A percentile compares a stretch with the other conserved stretches of the same genome.
Conservation (phyloP, 2,797 vertebrate genomes). For the Steatocranus sp. region DNA sequence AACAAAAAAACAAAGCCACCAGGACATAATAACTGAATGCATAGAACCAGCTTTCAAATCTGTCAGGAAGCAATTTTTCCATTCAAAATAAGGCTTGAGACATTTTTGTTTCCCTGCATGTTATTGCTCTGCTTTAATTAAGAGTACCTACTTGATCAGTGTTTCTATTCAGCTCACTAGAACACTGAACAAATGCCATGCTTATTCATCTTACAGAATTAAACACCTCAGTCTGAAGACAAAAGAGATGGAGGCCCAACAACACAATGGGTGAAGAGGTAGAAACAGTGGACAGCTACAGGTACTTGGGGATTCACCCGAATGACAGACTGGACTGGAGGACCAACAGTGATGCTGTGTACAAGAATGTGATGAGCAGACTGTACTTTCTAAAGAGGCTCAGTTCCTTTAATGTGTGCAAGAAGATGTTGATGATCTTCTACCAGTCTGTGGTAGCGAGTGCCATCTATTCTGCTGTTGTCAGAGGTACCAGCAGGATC, state of each 20-base stretch:
- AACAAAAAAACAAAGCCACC: neutral
- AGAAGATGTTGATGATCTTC: neutral
- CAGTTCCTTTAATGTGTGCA: neutral
- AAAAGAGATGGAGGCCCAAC: neutral
- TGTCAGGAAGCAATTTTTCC: neutral
- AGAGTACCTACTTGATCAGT: neutral
- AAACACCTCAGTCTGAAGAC: neutral
- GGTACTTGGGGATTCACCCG: neutral
- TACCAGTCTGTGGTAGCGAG: neutral
- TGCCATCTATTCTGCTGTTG: neutral
- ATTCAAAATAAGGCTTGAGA: neutral
- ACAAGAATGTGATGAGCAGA: neutral
- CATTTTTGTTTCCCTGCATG: neutral
- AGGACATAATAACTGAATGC: neutral
- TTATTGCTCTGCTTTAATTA: neutral
- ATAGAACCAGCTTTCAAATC: neutral
- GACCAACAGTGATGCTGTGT: neutral
- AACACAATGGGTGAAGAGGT: neutral
- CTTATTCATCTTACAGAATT: neutral
- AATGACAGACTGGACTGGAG: neutral
- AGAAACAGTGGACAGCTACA: neutral
- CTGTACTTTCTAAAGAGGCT: neutral
- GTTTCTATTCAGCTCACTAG: neutral
- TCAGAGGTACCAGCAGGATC: neutral
- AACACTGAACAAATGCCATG: neutral